Evolutionary conservation across 2,797 vertebrate species (phyloP).

Genomic region (Morus bassanus): DNA sequence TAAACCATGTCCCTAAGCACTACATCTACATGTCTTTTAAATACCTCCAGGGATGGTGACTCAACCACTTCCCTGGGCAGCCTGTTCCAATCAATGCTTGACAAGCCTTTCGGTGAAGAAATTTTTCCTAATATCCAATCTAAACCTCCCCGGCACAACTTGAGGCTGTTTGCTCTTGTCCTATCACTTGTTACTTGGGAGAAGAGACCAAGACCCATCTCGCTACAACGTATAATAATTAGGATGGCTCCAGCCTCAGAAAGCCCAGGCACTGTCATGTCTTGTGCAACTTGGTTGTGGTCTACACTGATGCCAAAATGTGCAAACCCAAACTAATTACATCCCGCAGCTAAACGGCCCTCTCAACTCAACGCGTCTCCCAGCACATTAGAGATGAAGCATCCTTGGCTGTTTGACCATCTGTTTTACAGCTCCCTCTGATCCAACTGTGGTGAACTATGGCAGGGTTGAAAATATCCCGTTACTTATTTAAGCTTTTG

Average conservation of each 20-base stretch:
- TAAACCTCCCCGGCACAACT: background rate
- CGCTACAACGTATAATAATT: background rate
- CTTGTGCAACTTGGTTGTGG: background rate
- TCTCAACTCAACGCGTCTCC: background rate
- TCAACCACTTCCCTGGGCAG: background rate
- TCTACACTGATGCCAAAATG: background rate
- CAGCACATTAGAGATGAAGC: background rate
- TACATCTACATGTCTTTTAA: accelerated
- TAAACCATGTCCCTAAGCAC: background rate
- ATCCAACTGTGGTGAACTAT: background rate
- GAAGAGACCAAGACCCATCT: background rate
- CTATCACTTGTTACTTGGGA: background rate
- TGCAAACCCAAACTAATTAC: constrained; percentile 34
- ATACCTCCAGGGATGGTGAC: background rate
- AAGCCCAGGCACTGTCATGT: background rate
- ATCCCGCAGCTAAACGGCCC: background rate
- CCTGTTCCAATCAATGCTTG: accelerated
- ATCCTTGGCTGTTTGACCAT: background rate
- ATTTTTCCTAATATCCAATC: background rate
- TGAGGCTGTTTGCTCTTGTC: accelerated
- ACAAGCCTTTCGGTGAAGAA: background rate
- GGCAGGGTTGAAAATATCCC: background rate
- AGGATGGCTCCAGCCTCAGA: background rate
- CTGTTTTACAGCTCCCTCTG: constrained; percentile 9
- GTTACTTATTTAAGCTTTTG: constrained; percentile 31